These are phyloP conservation scores for Nomada goodeniana DNA, from an alignment of 2,888 invertebrate species.

Conservation along the genomic window DNA sequence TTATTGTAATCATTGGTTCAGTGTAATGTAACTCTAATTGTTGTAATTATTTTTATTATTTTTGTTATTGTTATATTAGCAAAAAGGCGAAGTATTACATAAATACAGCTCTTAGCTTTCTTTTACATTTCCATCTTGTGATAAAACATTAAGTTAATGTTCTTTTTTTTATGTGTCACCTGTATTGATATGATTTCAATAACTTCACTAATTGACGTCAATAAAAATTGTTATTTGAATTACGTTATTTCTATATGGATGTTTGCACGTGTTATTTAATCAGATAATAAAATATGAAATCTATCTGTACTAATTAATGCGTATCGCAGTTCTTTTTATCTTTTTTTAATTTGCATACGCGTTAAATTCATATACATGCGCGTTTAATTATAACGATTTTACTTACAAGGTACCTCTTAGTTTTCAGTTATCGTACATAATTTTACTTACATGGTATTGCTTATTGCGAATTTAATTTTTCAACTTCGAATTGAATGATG, in stretches of 20 bases:
- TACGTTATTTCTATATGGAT: not conserved
- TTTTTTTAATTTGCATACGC: conserved; percentile 1
- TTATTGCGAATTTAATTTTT: too few relatives aligned
- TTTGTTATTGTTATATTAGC: not conserved
- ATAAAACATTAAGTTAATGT: not conserved
- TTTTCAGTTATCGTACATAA: not conserved
- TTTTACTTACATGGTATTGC: too few relatives aligned
- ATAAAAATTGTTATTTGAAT: not conserved
- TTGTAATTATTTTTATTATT: conserved; percentile 11
- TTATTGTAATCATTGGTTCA: conserved; percentile 6
- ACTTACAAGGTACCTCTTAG: not conserved
- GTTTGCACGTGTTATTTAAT: conserved; percentile 16
- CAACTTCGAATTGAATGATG: too few relatives aligned
- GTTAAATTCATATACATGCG: not conserved
- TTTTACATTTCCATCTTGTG: not conserved
- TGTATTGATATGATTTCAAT: not conserved
- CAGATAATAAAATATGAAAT: conserved; percentile 15
- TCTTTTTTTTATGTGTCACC: not conserved
- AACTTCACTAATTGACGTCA: not conserved
- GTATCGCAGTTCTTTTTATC: not conserved
- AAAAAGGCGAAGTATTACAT: not conserved
- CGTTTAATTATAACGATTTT: not conserved
- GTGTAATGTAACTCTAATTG: not conserved
- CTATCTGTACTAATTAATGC: conserved; percentile 1
- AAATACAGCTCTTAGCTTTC: conserved; percentile 4